Evolutionary conservation across 2,888 invertebrate genomes (phyloP), one percentile per base, ranked within the genome.

Genomic region (Rhogogaster chlorosoma): DNA sequence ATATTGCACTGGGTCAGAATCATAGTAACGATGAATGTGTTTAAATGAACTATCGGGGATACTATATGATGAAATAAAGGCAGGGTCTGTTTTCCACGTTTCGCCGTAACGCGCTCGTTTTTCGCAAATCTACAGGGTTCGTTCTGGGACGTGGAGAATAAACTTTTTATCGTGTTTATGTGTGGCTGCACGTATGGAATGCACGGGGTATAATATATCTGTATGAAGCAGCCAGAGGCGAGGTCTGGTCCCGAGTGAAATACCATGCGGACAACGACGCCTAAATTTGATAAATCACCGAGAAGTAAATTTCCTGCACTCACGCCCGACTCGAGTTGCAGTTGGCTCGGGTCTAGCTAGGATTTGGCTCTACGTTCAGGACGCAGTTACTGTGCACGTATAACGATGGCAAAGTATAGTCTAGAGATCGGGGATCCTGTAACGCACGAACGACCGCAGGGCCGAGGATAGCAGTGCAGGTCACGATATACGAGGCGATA

Each of bases 281-380:
- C 80, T 61, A 80, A 80, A 80, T 80, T 80, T 80, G 80, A 80
- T 80, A 80, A 80, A 80, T 80, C 80, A 80, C 80, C 80, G 18
- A 77, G 53, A 38, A 77, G 77, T 77, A 53, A 77, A 77, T 77
- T 77, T 77, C 77, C 77, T 77, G 49, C 53, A 53, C 49, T 77
- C 49, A 77, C 77, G 77, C 77, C 77, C 49, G 49, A 45, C 61
- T 38, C 38, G 80, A 61, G 57, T 80, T 61, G 18, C 57, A 61
- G 57, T 80, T 80, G 80, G 80, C 80, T 61, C 80, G 61, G 61
- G 32, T 80, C 57, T 57, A 38, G 80, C 57, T 6, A 10, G 61
- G 80, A 80, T 80, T 80, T 80, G 80, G 80, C 80, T 80, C 80
- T 49, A 29, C 12, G 26, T 80, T 61, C 38, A 10, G 80, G 61